These are phyloP conservation scores for Panagrolaimus sp. DNA, from an alignment of 1,140 invertebrate genomes.

Conservation along the genomic window DNA sequence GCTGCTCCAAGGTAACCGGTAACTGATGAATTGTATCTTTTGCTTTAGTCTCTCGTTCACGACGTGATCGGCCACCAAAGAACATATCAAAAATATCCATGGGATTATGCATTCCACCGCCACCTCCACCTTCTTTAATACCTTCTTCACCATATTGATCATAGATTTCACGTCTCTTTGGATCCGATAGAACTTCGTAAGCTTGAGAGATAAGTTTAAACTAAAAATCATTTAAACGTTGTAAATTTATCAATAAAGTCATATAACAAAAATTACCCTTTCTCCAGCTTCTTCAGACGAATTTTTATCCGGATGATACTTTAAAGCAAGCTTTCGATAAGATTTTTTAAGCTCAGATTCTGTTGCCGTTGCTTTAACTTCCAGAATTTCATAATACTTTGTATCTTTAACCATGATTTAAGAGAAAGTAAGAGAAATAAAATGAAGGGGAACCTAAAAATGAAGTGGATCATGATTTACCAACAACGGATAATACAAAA, in stretches of 20 bases:
- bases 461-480: too few species aligned
- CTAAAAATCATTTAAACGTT: too few species aligned
- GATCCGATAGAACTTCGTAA: constrained; percentile 92
- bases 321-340: constrained; percentile 66
- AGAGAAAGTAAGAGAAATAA: not conserved
- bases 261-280: too few species aligned
- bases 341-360: constrained; percentile 84
- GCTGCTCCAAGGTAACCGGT: constrained; percentile 83
- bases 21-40: constrained; percentile 93
- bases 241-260: too few species aligned
- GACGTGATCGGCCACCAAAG: constrained; percentile 70
- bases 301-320: constrained; percentile 99
- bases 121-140: constrained; percentile 80
- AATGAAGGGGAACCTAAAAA: not conserved
- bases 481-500: too few species aligned
- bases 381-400: constrained; percentile 86
- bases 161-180: constrained; percentile 88
- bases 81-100: constrained; percentile 99
- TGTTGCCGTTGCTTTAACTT: constrained; percentile 80
- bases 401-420: constrained; percentile 97
- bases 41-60: constrained; percentile 70
- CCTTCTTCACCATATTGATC: constrained; percentile 96
- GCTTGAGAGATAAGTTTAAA: constrained; percentile 97
- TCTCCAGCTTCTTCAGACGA: constrained; percentile 86
- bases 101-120: constrained; percentile 75